Evolutionary conservation across 2,797 vertebrate genomes (phyloP), one percentile per base, ranked within the genome.

Genomic region (Fringilla coelebs): DNA sequence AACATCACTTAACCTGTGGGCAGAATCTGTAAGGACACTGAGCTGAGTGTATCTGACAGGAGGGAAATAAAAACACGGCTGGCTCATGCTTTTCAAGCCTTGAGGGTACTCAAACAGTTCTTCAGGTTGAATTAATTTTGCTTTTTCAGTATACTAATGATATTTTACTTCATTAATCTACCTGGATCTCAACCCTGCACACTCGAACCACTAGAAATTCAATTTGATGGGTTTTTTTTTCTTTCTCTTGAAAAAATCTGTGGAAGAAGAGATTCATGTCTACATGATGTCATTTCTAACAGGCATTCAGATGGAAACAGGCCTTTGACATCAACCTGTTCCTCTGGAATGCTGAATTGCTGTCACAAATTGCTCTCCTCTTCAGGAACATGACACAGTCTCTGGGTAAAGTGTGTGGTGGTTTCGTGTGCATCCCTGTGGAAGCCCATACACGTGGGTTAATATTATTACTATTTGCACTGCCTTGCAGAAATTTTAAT

Each of bases 211-310:
- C 7, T 32, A 40, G 34, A 19, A 91, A 79, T 51, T 32, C 19
- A 28, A 9, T 67, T 14, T n/a, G 17, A 15, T 32, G 10, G 5
- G 3, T 0, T 2, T 7, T 4, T 7, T 54, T 32, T 4, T 2
- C 13, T 25, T 6, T 8, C 9, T 49, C 55, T 49, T 66, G 20
- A 62, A 86, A 86, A 84, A 63, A 40, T 24, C 14, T 55, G 24
- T 54, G 22, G 25, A 83, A 73, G 49, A 74, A 58, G 17, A 75
- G 11, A 70, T 66, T 83, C 38, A 17, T 7, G 55, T 70, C 61
- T 41, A 26, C 3, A 10, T 71, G 16, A 10, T 20, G 32, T 45
- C 7, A 21, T 70, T 80, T 85, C 48, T 80, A 89, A 34, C 41
- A 67, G 17, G 43, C 22, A 55, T 14, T 24, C 40, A n/a, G 18